Conservation (phyloP, 2,888 invertebrate species). For the Tenthredo amoena region DNA sequence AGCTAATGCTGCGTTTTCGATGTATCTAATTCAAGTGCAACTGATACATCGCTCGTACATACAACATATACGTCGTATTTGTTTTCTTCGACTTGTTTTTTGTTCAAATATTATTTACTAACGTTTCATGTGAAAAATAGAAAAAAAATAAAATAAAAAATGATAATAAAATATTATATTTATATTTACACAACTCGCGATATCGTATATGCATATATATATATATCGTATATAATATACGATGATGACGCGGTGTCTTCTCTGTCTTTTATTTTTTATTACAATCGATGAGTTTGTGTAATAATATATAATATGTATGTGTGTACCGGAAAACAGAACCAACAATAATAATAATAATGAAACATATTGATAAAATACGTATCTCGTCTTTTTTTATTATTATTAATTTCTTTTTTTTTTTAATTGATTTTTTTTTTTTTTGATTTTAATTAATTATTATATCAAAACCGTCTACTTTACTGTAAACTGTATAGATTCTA, state of each 20-base stretch:
- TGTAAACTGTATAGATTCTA: background rate
- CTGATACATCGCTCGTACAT: background rate
- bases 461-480: no score
- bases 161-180: background rate
- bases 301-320: no score
- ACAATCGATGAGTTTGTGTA: no score
- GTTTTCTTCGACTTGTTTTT: conserved; percentile 2
- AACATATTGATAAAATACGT: no score
- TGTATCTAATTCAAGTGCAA: background rate
- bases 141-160: background rate
- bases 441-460: background rate
- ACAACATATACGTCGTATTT: background rate
- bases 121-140: background rate
- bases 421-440: background rate
- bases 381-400: no score
- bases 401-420: background rate
- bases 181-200: background rate
- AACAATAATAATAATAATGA: no score
- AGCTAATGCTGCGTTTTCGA: background rate
- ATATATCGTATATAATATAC: background rate
- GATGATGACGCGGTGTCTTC: background rate
- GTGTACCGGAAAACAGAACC: no score
- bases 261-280: background rate
- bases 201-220: no score
- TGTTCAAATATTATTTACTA: conserved; percentile 25